Percentiles rank a stretch among this genome's conserved stretches.
phyloP scores from a whole-genome alignment of 1,140 invertebrate genomes.

The Acromyrmex echinatior region DNA sequence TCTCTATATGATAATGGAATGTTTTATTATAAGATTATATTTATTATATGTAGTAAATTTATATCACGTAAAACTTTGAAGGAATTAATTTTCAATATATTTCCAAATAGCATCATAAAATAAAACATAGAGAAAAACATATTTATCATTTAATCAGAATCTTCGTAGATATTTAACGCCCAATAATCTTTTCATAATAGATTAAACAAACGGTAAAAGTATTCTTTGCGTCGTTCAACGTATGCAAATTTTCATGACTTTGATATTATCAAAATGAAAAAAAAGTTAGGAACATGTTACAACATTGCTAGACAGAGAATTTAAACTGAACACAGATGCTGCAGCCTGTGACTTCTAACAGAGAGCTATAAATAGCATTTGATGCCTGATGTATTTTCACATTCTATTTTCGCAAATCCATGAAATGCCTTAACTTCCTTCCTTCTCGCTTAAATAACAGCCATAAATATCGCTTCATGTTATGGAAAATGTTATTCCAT shows the following conservation, averaged over 20 bases:
- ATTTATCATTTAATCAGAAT: slow-evolving; percentile 9
- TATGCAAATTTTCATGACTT: background rate
- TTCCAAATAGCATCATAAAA: background rate
- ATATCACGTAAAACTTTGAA: background rate
- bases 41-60: background rate
- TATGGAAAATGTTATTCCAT: slow-evolving; percentile 47
- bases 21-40: background rate
- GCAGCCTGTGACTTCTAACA: slow-evolving; percentile 83
- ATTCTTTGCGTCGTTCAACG: background rate
- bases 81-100: background rate
- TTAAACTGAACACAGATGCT: slow-evolving; percentile 78
- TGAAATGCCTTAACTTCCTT: slow-evolving; percentile 79
- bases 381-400: slow-evolving; percentile 84
- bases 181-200: background rate
- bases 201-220: background rate
- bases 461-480: slow-evolving; percentile 49
- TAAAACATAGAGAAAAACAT: background rate
- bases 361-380: slow-evolving; percentile 84
- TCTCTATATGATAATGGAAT: background rate
- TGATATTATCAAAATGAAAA: slow-evolving; percentile 38
- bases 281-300: slow-evolving; percentile 77
- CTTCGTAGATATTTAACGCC: background rate
- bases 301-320: slow-evolving; percentile 78
- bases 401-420: slow-evolving; percentile 83
- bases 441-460: slow-evolving; percentile 73